Percentiles rank a stretch among this genome's conserved stretches.
These are phyloP conservation scores for Phorcus lineatus DNA, from an alignment of 2,888 invertebrate species.

Conservation along the genomic window DNA sequence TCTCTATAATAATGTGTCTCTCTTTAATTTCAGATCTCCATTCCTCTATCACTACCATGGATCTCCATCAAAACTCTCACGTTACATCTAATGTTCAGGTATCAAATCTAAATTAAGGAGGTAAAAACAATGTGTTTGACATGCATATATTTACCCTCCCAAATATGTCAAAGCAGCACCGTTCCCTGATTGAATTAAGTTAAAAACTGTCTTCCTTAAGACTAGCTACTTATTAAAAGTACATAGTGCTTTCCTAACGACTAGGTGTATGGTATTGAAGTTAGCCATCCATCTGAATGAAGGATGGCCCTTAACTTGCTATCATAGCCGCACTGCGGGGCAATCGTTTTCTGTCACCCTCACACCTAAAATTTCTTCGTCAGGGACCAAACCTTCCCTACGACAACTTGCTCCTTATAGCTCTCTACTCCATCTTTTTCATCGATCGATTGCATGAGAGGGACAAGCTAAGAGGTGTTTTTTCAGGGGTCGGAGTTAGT, in stretches of 20 bases:
- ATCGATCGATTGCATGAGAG: neutral
- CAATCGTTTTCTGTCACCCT: neutral
- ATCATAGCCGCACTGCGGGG: neutral
- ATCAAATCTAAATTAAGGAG: neutral
- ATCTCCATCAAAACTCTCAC: no score
- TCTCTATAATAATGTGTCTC: no score
- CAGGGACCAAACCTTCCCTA: neutral
- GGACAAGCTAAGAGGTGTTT: neutral
- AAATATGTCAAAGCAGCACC: neutral
- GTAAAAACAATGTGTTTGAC: neutral
- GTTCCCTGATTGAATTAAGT: slow-evolving; percentile 6
- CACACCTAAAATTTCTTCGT: slow-evolving; percentile 18
- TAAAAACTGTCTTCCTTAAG: slow-evolving; percentile 18
- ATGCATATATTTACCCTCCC: slow-evolving; percentile 17
- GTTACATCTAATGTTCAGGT: neutral
- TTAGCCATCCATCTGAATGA: slow-evolving; percentile 1
- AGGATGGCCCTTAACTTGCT: slow-evolving; percentile 8
- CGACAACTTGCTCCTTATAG: neutral
- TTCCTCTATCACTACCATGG: no score
- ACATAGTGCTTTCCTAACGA: slow-evolving; percentile 19
- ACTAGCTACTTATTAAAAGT: slow-evolving; percentile 21
- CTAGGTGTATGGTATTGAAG: slow-evolving; percentile 22
- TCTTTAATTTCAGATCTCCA: no score
- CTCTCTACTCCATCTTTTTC: slow-evolving; percentile 8
- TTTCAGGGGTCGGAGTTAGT: neutral